Percentiles rank a stretch among this genome's conserved stretches.
Evolutionary conservation across 2,888 invertebrate genomes (phyloP).

Genomic region (Scaptomyza caliginosa): DNA sequence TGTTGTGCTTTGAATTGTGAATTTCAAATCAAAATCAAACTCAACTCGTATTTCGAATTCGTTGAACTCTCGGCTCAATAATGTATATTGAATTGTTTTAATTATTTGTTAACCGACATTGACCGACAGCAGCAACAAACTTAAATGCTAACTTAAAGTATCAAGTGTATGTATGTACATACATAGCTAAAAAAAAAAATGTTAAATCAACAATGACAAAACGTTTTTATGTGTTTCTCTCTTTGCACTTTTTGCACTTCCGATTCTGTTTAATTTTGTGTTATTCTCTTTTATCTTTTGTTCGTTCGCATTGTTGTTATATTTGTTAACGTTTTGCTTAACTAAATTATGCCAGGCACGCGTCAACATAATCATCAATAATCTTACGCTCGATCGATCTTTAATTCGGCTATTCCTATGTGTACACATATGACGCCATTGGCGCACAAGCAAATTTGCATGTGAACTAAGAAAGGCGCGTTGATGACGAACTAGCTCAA

Average conservation of each 20-base stretch:
- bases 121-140: constrained; percentile 47
- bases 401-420: constrained; percentile 47
- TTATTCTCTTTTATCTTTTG: constrained; percentile 16
- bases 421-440: constrained; percentile 17
- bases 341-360: constrained; percentile 60
- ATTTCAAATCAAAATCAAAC: constrained; percentile 27
- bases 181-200: not conserved
- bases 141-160: constrained; percentile 45
- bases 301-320: constrained; percentile 36
- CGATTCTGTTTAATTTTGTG: constrained; percentile 59
- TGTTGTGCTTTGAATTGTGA: constrained; percentile 33
- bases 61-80: constrained; percentile 53
- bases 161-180: constrained; percentile 22
- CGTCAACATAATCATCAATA: constrained; percentile 61
- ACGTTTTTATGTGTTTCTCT: constrained; percentile 38
- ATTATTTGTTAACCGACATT: constrained; percentile 74
- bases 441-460: constrained; percentile 31
- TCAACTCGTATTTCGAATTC: constrained; percentile 49
- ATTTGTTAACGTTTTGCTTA: constrained; percentile 17
- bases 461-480: constrained; percentile 47
- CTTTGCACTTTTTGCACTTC: constrained; percentile 66
- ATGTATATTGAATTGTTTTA: constrained; percentile 51
- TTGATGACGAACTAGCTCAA: constrained; percentile 38
- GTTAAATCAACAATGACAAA: constrained; percentile 68
- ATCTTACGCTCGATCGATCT: constrained; percentile 36